Conservation (phyloP, 2,113 vertebrate species). For the Eptesicus fuscus region DNA sequence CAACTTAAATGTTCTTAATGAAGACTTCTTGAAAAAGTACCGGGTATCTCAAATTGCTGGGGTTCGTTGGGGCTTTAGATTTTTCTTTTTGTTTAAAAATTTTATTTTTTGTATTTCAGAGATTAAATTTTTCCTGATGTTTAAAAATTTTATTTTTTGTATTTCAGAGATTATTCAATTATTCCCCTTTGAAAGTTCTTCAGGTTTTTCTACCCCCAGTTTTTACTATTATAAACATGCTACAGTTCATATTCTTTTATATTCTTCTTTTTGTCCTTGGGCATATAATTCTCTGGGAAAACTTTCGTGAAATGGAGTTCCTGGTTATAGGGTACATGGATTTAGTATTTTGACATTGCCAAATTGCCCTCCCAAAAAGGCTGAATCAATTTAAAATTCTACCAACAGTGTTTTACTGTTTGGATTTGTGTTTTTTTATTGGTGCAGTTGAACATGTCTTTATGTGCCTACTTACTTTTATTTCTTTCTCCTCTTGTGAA, state of each 20-base stretch:
- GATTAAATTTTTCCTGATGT: not conserved
- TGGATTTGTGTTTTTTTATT: not conserved
- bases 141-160: not conserved
- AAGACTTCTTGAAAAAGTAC: not conserved
- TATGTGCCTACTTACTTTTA: not conserved
- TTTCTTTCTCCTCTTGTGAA: not conserved
- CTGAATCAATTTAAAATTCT: not conserved
- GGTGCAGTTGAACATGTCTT: not conserved
- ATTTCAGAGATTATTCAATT: not conserved
- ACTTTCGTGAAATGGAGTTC: not conserved
- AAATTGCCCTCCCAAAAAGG: not conserved
- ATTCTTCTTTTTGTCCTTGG: not conserved
- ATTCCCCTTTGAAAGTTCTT: not conserved
- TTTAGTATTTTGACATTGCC: slow-evolving; percentile 7
- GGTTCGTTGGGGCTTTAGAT: not conserved
- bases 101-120: not conserved
- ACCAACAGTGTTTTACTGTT: not conserved
- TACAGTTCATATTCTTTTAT: not conserved
- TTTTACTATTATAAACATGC: not conserved
- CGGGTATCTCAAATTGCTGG: not conserved
- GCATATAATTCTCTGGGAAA: not conserved
- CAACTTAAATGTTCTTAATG: not conserved
- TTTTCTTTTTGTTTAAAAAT: not conserved
- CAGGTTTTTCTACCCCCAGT: not conserved
- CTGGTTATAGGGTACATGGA: not conserved